Base-by-base conservation (phyloP, 2,888 invertebrate species). In the Leptothorax acervorum region DNA sequence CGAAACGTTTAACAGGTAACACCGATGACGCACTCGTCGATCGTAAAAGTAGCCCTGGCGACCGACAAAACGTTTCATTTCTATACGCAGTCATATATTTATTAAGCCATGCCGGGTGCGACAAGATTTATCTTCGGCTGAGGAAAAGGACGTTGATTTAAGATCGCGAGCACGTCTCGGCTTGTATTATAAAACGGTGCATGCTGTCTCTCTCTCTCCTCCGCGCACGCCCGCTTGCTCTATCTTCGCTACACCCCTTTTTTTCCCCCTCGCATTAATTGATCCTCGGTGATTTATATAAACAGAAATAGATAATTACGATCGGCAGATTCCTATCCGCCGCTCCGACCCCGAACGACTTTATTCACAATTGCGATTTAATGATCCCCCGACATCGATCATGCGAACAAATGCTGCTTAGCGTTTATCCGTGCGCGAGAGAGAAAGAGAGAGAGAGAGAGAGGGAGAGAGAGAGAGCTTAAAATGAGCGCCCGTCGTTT, bases 121-220 rank as follows among this genome's bases (percentile, higher is more conserved):
- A 81, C 83, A 78, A 89, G 89, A 90, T 90, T 90, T 89, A 90
- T 90, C 87, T 88, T 68, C 83, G 83, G 68, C 63, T 74, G 53
- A 86, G 79, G 84, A 53, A 89, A 89, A 89, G 82, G 87, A 86
- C 89, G 78, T 88, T 89, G 88, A 90, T 89, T 87, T 87, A 90
- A 90, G 88, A 89, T 87, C 84, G 85, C 76, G 84, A 53, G 71
- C 74, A 82, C 79, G 79, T 83, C 85, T 82, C 48, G 42, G 65
- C 63, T 84, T 65, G 83, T 86, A 88, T 88, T 87, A 89, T 88
- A 90, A 90, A 90, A 89, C 86, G 82, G 65, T 82, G 79, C 88
- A 76, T 81, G 82, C 83, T 85, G 76, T 85, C 81, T 63, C 15
- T 65, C 45, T 48, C 74, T 70, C 74, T 70, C 55, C 60, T 63